Evolutionary conservation across 2,113 vertebrate species (phyloP), one percentile per base, ranked within the genome.

Genomic region (Syngnathoides biaculeatus): DNA sequence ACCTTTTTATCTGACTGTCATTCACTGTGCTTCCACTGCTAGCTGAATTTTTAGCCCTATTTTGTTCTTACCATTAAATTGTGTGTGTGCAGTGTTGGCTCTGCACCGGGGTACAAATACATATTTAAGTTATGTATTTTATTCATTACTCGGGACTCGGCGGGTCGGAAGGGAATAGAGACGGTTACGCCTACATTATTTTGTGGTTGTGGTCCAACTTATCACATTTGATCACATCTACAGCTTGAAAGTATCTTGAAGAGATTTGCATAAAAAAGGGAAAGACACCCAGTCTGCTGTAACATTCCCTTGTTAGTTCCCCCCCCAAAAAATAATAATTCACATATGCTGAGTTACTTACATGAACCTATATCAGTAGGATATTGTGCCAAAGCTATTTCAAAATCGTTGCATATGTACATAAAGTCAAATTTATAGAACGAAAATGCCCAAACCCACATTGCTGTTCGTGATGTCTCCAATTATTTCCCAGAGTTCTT

Each of bases 1-100:
- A 14, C 60, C 13, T 61, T 62, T 45, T 62, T 43, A 62, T 43
- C 60, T 26, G n/a, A 42, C 60, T 43, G 26, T 62, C 60, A 43
- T 42, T 43, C 60, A 62, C 30, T 26, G 39, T 17, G 40, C 60
- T 43, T 43, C 9, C 60, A 62, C 22, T 8, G 40, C 60, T 4
- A 62, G 40, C 14, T 19, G 14, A 43, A 40, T 43, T 62, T 22
- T 62, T 17, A 61, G 6, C 35, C 60, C 13, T 43, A 17, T 62
- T 17, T 24, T 43, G 39, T 42, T 15, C 40, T 62, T 43, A 22
- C 14, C 12, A 15, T 62, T 43, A 62, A 26, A 43, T 22, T 8
- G 9, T 43, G 40, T 43, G 60, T 17, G 26, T 43, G 60, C 39
- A 13, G 20, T 61, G 38, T 61, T 61, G 26, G 55, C 27, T 17